Evolutionary conservation across 2,113 vertebrate genomes (phyloP).

Genomic region (Thinocorus orbignyianus): DNA sequence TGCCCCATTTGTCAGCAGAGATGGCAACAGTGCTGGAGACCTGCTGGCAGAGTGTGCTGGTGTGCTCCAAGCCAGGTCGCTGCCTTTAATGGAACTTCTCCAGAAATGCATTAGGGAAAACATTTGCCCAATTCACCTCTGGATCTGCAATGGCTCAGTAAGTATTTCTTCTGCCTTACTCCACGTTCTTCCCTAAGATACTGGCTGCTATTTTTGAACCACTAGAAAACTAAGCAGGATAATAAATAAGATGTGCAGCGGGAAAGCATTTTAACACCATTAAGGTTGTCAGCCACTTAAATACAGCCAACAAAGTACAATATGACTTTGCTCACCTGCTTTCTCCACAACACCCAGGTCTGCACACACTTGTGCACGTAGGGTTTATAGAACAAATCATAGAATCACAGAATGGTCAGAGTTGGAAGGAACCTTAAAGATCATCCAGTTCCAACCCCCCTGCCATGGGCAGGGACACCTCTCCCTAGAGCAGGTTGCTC

Average conservation of each 20-base stretch:
- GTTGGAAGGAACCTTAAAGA: too few species aligned
- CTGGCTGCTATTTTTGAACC: neutral
- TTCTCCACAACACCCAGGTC: neutral
- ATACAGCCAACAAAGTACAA: neutral
- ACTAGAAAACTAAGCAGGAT: neutral
- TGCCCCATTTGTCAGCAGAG: neutral
- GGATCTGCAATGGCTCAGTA: neutral
- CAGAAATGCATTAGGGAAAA: neutral
- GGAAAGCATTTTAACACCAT: neutral
- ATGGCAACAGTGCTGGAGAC: neutral
- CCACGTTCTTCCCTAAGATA: neutral
- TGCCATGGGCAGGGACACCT: too few species aligned
- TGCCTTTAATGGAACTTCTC: neutral
- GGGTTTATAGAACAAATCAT: too few species aligned
- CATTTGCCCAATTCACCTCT: neutral
- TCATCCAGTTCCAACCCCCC: too few species aligned
- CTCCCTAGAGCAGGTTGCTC: too few species aligned
- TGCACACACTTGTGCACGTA: rapidly evolving
- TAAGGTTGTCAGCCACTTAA: neutral
- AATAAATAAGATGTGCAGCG: neutral
- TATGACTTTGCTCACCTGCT: neutral
- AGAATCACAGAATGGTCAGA: too few species aligned
- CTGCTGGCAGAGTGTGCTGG: neutral
- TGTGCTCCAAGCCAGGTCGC: neutral
- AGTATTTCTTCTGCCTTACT: neutral